A percentile compares a stretch with the other conserved stretches of the same genome.
These are phyloP conservation scores for Romanogobio albipinnatus DNA, from an alignment of 2,113 vertebrate species.

Conservation along the genomic window DNA sequence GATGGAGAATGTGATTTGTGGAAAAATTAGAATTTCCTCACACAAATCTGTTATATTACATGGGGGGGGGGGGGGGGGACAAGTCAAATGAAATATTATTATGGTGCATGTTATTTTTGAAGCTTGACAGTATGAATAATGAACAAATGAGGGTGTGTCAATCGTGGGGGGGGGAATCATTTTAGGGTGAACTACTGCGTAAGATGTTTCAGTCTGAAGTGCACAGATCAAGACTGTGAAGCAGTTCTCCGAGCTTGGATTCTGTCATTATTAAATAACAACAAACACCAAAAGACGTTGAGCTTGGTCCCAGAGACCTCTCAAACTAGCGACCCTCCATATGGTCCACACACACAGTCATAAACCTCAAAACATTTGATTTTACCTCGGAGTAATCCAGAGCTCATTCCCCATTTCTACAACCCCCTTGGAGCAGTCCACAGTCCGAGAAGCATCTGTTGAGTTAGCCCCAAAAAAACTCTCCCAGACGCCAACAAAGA, in stretches of 20 bases:
- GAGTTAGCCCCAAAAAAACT: constrained; percentile 28
- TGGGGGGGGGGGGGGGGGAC: neutral
- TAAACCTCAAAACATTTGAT: constrained; percentile 19
- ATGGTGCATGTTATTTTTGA: neutral
- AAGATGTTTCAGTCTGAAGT: constrained; percentile 16
- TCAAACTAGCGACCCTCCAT: constrained; percentile 9
- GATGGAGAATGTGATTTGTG: neutral
- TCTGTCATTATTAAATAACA: constrained; percentile 40
- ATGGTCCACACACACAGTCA: neutral
- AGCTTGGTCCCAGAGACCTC: constrained; percentile 33
- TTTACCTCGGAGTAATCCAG: constrained; percentile 37
- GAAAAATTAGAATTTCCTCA: neutral
- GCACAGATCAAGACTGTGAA: constrained; percentile 33
- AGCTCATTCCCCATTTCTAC: constrained; percentile 28
- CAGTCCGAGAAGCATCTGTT: constrained; percentile 47
- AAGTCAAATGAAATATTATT: neutral
- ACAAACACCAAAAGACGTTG: constrained; percentile 22
- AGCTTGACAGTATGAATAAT: neutral
- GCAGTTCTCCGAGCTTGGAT: constrained; percentile 28
- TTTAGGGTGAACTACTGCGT: neutral
- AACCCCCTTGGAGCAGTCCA: constrained; percentile 13
- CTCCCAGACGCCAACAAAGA: constrained; percentile 39
- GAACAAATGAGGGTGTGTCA: neutral
- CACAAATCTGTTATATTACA: neutral
- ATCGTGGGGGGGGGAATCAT: neutral